phyloP scores from a whole-genome alignment of 2,113 vertebrate genomes.

The Laterallus jamaicensis region DNA sequence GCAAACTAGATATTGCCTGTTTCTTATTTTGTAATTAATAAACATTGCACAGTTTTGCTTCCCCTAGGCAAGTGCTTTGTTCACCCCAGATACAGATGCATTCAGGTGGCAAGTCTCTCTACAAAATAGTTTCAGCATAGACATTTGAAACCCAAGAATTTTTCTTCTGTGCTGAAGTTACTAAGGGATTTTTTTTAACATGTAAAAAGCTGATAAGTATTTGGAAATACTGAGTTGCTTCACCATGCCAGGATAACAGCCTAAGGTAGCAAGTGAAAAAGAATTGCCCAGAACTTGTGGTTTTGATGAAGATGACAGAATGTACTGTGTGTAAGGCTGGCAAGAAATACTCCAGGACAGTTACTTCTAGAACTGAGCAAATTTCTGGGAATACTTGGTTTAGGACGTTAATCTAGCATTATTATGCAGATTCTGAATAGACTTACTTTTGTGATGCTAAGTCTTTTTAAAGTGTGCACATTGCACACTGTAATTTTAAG shows the following conservation, averaged over 20 bases:
- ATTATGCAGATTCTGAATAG: background rate
- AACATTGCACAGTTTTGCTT: background rate
- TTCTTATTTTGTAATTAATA: background rate
- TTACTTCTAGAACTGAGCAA: background rate
- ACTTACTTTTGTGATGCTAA: background rate
- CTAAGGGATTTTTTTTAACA: background rate
- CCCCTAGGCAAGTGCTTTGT: background rate
- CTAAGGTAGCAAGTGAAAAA: background rate
- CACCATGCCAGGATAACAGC: background rate
- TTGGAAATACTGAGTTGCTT: background rate
- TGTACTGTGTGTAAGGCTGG: background rate
- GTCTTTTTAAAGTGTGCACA: background rate
- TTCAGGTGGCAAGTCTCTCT: background rate
- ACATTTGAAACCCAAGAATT: background rate
- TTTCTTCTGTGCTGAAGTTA: background rate
- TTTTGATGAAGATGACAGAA: background rate
- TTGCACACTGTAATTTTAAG: background rate
- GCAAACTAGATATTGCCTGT: background rate
- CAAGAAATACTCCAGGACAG: background rate
- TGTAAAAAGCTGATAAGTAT: background rate
- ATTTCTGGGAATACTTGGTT: background rate
- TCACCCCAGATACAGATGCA: background rate
- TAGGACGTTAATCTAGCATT: background rate
- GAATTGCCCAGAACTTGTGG: background rate
- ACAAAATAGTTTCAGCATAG: background rate